A percentile compares a stretch with the other conserved stretches of the same genome.
phyloP scores from a whole-genome alignment of 2,113 vertebrate species.

The Daboia siamensis region DNA sequence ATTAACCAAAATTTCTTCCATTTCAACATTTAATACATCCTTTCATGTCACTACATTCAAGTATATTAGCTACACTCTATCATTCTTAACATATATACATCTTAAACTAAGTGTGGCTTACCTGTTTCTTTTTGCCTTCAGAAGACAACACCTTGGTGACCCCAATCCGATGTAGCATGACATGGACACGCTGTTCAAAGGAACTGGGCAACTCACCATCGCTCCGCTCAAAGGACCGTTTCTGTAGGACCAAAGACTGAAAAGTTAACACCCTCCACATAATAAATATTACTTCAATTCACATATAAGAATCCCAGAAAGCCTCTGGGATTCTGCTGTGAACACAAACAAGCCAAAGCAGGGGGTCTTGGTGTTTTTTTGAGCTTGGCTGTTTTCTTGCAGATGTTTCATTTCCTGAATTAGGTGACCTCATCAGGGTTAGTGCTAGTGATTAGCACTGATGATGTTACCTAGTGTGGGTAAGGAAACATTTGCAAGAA shows the following conservation, averaged over 20 bases:
- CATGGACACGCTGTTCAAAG: conserved; percentile 87
- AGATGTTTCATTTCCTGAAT: not conserved
- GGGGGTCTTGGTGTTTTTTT: not conserved
- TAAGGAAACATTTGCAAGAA: not conserved
- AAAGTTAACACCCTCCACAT: not conserved
- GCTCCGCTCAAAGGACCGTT: conserved; percentile 73
- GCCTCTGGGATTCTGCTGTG: not conserved
- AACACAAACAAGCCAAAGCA: not conserved
- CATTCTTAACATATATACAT: too few species aligned
- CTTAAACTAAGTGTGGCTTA: conserved; percentile 44
- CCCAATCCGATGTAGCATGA: conserved; percentile 89
- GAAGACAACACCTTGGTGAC: conserved; percentile 77
- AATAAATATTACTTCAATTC: not conserved
- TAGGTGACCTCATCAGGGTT: not conserved
- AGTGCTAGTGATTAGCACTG: not conserved
- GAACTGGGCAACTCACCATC: conserved; percentile 81
- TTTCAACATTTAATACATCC: too few species aligned
- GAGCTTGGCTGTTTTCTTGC: not conserved
- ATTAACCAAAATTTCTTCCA: too few species aligned
- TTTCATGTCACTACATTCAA: too few species aligned
- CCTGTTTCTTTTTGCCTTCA: conserved; percentile 82
- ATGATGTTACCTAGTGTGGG: not conserved
- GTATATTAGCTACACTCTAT: too few species aligned
- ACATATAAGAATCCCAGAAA: not conserved
- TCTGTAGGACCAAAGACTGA: conserved; percentile 65